A percentile compares a stretch with the other conserved stretches of the same genome.
Conservation (phyloP, 2,888 invertebrate genomes). For the Cheilosia pagana region DNA sequence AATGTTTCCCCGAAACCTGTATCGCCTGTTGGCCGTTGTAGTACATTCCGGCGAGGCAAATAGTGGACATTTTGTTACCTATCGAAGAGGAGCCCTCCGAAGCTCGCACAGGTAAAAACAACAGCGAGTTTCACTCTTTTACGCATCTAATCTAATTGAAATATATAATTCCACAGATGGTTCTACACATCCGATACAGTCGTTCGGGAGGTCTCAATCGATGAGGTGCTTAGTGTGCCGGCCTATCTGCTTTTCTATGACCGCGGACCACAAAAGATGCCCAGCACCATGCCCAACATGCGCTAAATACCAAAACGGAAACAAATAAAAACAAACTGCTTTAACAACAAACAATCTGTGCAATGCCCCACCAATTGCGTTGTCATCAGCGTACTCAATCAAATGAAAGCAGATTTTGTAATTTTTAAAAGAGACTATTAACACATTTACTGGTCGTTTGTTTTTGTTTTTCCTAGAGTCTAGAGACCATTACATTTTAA, state of each 20-base stretch:
- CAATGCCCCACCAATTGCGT: conserved; percentile 70
- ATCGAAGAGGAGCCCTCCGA: conserved; percentile 88
- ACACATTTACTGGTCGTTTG: conserved; percentile 11
- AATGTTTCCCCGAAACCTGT: conserved; percentile 86
- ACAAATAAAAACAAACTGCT: conserved; percentile 37
- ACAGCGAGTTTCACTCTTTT: neutral
- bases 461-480: conserved; percentile 30
- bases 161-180: conserved; percentile 86
- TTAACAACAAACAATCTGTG: conserved; percentile 32
- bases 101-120: conserved; percentile 82
- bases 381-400: conserved; percentile 46
- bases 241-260: conserved; percentile 98
- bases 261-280: conserved; percentile 81
- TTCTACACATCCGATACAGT: conserved; percentile 93
- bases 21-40: conserved; percentile 92
- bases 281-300: conserved; percentile 36
- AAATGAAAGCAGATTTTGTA: conserved; percentile 53
- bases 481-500: conserved; percentile 24
- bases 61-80: conserved; percentile 97
- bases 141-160: conserved; percentile 72
- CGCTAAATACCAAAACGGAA: conserved; percentile 46
- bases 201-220: conserved; percentile 91
- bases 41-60: conserved; percentile 95
- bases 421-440: conserved; percentile 48
- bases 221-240: conserved; percentile 92